Base-by-base conservation (phyloP, 2,888 invertebrate genomes). In the Lasioglossum calceatum region DNA sequence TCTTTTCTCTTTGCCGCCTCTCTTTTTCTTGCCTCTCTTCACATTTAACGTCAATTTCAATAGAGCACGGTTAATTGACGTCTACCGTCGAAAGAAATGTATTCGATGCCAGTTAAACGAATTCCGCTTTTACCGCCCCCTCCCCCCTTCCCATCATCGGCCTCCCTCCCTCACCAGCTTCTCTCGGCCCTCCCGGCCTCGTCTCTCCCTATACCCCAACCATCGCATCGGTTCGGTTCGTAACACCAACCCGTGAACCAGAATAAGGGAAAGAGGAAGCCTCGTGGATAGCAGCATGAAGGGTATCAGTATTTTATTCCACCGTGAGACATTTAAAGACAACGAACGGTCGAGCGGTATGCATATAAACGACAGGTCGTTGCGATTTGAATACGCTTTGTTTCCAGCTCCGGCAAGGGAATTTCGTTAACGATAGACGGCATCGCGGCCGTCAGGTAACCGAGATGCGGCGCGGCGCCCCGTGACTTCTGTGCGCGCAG, bases 41-140 rank as follows among this genome's bases (percentile, higher is more conserved):
- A 75, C 86, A 81, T 89, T 90, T 88, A 86, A 87, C 88, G 90
- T 90, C 90, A 89, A 87, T 89, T 90, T 86, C 88, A 89, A 90
- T 90, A 87, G 88, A 78, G 84, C 84, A 75, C 86, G 77, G 89
- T 90, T 90, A 90, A 90, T 90, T 90, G 89, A 90, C 90, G 85
- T 90, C 87, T 86, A 87, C 87, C 88, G 89, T 85, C 86, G 86
- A 89, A 90, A 90, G 90, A 90, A 90, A 90, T 90, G 89, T 90
- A 90, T 90, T 90, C 87, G 87, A 86, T 87, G 89, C 81, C 85
- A 87, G 81, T 77, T 90, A 88, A 90, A 90, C 88, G 88, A 89
- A 90, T 90, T 90, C 90, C 88, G 87, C 79, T 87, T 87, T 81
- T 82, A 70, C 71, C 16, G 64, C 64, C 32, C 19, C 47, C 1